phyloP scores from a whole-genome alignment of 2,797 vertebrate species.

The Poecilia wingei region DNA sequence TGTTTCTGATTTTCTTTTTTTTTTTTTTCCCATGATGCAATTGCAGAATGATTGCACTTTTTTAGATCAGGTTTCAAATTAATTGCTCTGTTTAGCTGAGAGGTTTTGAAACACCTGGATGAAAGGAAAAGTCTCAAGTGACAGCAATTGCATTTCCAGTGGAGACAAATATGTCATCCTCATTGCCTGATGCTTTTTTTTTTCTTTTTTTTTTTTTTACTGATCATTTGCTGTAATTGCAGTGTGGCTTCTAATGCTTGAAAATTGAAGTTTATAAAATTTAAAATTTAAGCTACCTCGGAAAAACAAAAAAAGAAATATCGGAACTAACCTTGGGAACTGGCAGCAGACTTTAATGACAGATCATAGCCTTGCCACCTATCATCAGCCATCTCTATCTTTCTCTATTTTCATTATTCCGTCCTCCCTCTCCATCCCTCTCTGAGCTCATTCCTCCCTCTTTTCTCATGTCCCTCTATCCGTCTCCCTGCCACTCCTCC shows the following conservation, averaged over 20 bases:
- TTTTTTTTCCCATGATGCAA: conserved; percentile 7
- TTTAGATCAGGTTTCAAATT: conserved; percentile 16
- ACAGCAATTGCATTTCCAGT: not conserved
- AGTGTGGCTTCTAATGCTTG: conserved; percentile 5
- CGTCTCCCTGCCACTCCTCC: conserved; percentile 62
- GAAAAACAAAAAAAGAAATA: conserved; percentile 6
- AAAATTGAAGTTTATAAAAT: conserved; percentile 28
- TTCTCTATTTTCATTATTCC: conserved; percentile 26
- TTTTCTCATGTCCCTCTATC: conserved; percentile 43
- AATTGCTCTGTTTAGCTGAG: conserved; percentile 7
- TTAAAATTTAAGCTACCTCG: conserved; percentile 22
- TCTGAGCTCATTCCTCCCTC: conserved; percentile 27
- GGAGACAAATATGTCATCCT: not conserved
- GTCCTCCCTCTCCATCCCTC: conserved; percentile 16
- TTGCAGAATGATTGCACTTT: not conserved
- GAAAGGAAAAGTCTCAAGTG: conserved; percentile 1
- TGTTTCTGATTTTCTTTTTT: not conserved
- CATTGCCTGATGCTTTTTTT: conserved; percentile 20
- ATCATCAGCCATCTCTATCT: conserved; percentile 30
- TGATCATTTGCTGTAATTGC: not conserved
- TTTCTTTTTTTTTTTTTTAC: not conserved
- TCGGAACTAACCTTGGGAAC: conserved; percentile 43
- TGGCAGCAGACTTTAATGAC: conserved; percentile 41
- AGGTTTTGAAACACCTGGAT: not conserved
- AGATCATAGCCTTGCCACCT: conserved; percentile 50